These are phyloP conservation scores for Sminthurinus aureus DNA, from an alignment of 2,888 invertebrate species.

Conservation along the genomic window DNA sequence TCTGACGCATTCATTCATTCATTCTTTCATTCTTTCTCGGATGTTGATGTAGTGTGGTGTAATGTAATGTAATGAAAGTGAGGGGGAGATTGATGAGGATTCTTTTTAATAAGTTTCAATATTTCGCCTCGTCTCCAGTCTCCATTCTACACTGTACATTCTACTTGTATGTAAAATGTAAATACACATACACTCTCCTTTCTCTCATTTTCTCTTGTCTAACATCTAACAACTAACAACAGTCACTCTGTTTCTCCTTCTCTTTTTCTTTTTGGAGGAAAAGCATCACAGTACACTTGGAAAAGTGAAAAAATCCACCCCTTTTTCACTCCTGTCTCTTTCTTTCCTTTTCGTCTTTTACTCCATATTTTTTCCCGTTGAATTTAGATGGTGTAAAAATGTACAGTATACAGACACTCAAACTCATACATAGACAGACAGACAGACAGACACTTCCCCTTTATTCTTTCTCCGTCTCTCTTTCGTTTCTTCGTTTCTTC, in stretches of 20 bases:
- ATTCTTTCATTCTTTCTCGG: background rate
- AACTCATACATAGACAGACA: too few relatives aligned
- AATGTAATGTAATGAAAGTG: constrained; percentile 42
- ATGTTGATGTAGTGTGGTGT: constrained; percentile 1
- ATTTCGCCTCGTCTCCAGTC: constrained; percentile 40
- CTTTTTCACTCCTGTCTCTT: background rate
- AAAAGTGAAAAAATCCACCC: background rate
- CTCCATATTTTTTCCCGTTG: background rate
- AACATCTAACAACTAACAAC: background rate
- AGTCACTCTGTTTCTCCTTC: background rate
- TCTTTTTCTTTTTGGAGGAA: background rate
- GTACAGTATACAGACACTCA: background rate
- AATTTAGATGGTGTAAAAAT: background rate
- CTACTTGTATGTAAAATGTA: background rate
- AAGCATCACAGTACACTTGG: background rate
- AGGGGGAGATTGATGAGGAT: constrained; percentile 47
- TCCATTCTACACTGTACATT: background rate
- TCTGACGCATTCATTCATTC: too few relatives aligned
- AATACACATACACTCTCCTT: background rate
- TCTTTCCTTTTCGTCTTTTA: background rate
- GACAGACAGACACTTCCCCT: constrained; percentile 5
- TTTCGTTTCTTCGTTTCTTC: background rate
- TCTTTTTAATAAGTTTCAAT: constrained; percentile 52
- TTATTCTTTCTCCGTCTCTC: background rate
- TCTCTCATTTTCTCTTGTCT: constrained; percentile 6